phyloP scores from a whole-genome alignment of 2,888 invertebrate genomes.

The Lottia gigantea region DNA sequence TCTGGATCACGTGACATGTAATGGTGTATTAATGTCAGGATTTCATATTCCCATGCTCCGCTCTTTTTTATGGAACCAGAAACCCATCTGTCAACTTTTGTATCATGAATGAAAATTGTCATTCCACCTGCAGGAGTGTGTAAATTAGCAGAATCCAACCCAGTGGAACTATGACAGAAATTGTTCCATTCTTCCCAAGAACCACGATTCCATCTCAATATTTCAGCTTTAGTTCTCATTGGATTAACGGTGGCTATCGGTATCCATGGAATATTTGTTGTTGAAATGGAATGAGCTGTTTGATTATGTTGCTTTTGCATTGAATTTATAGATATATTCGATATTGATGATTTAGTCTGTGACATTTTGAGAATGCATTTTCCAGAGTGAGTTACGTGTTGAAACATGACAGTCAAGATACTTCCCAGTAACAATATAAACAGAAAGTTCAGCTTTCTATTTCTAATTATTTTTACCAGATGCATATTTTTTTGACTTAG shows the following conservation, averaged over 20 bases:
- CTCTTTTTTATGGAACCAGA: background rate
- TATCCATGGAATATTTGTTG: background rate
- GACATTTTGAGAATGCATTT: background rate
- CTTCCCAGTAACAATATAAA: background rate
- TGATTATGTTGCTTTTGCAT: too few relatives aligned
- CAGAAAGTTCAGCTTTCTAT: too few relatives aligned
- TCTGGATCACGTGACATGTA: background rate
- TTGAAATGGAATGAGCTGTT: too few relatives aligned
- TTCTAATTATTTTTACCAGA: too few relatives aligned
- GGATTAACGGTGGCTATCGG: background rate
- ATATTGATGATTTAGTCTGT: too few relatives aligned
- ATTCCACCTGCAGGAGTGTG: background rate
- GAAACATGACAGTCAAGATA: background rate
- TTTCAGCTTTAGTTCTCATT: background rate
- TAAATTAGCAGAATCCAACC: background rate
- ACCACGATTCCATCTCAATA: background rate
- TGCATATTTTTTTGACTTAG: too few relatives aligned
- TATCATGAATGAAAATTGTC: background rate
- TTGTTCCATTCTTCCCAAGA: background rate
- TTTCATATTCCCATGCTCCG: background rate
- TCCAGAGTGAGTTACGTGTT: background rate
- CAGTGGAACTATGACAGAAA: background rate
- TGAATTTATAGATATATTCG: too few relatives aligned
- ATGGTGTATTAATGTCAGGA: background rate
- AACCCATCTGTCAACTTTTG: background rate